Conservation (phyloP, 2,113 vertebrate species). For the Ailuropoda melanoleuca region DNA sequence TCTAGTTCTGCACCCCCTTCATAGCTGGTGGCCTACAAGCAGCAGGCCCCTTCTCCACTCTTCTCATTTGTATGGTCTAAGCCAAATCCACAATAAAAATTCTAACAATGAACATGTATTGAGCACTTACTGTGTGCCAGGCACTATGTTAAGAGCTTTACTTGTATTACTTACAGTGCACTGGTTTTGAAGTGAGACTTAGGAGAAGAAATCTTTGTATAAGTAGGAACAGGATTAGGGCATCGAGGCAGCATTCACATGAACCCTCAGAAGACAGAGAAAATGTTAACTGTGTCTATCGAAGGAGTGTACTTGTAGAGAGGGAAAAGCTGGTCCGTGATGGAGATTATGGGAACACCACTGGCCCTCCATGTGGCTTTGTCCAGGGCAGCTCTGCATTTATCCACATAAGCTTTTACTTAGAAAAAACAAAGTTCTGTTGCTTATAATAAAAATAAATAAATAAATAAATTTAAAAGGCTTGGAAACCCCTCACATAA, state of each 20-base stretch:
- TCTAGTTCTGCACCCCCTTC: neutral
- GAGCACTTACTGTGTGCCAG: neutral
- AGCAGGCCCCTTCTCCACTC: too few species aligned
- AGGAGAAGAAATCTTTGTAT: neutral
- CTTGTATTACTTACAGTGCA: neutral
- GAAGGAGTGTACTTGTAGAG: neutral
- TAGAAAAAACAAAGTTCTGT: neutral
- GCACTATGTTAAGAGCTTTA: neutral
- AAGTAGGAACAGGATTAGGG: neutral
- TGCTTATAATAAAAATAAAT: slow-evolving; percentile 1
- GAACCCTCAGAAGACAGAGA: neutral
- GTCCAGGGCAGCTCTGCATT: neutral
- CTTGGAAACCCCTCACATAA: neutral
- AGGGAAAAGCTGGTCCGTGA: neutral
- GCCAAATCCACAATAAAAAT: neutral
- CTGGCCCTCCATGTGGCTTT: neutral
- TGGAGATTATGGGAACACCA: too few species aligned
- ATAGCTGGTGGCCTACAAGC: neutral
- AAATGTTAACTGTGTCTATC: neutral
- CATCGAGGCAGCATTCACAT: neutral
- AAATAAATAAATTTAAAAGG: neutral
- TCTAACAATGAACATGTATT: neutral
- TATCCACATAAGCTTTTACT: neutral
- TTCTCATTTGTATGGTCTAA: neutral
- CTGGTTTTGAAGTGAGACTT: neutral